phyloP scores from a whole-genome alignment of 2,113 vertebrate species.

The Sylvilagus bachmani region DNA sequence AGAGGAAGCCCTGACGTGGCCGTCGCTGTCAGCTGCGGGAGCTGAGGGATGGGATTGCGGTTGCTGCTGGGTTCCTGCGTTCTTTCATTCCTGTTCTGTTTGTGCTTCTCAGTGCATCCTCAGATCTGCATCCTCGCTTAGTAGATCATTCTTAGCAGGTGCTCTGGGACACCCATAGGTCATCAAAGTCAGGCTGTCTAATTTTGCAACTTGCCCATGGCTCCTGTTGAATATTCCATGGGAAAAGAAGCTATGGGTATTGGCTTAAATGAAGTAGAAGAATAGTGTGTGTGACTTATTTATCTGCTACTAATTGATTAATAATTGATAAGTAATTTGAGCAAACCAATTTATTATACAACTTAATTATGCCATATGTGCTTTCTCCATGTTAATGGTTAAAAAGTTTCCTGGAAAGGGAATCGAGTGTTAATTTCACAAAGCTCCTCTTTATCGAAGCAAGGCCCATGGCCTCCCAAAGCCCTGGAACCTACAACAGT shows the following conservation, averaged over 20 bases:
- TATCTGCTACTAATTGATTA: conserved; percentile 65
- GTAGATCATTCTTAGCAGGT: conserved; percentile 49
- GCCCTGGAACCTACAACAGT: neutral
- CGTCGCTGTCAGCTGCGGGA: fast-evolving
- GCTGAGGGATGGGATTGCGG: fast-evolving
- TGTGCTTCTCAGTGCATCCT: neutral
- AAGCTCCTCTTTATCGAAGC: conserved; percentile 17
- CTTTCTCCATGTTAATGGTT: neutral
- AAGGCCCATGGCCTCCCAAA: neutral
- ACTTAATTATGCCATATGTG: conserved; percentile 1
- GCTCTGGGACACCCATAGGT: conserved; percentile 37
- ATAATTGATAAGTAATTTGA: conserved; percentile 66
- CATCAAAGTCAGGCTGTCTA: conserved; percentile 64
- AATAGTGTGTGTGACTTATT: conserved; percentile 52
- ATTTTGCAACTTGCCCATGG: conserved; percentile 38
- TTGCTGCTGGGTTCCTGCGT: neutral
- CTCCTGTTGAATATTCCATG: conserved; percentile 11
- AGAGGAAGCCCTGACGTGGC: neutral
- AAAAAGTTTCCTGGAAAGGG: neutral
- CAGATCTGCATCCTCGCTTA: neutral
- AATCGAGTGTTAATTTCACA: conserved; percentile 17
- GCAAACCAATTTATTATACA: conserved; percentile 1
- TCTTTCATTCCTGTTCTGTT: neutral
- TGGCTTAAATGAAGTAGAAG: conserved; percentile 43
- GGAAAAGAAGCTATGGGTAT: neutral